These are phyloP conservation scores for Hyalella azteca DNA, from an alignment of 2,888 invertebrate species.

Conservation along the genomic window DNA sequence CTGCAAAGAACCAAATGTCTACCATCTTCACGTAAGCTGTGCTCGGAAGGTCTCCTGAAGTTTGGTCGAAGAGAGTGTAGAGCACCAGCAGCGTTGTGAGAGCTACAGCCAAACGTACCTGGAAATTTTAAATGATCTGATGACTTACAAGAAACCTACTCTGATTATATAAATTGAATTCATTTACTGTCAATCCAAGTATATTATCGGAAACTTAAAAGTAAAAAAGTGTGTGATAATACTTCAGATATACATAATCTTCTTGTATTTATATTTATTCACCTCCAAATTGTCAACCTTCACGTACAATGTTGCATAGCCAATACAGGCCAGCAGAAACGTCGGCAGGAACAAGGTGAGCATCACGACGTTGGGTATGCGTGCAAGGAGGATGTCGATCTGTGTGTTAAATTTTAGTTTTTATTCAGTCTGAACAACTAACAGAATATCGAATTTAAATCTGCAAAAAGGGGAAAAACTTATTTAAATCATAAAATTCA, in stretches of 20 bases:
- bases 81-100: slow-evolving; percentile 48
- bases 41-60: slow-evolving; percentile 38
- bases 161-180: too few relatives aligned
- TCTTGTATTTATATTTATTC: neutral
- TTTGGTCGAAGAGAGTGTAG: slow-evolving; percentile 48
- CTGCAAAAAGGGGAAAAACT: too few relatives aligned
- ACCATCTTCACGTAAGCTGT: slow-evolving; percentile 44
- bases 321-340: slow-evolving; percentile 42
- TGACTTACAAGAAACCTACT: too few relatives aligned
- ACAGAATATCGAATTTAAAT: too few relatives aligned
- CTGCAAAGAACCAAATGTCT: slow-evolving; percentile 48
- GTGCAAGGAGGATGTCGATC: slow-evolving; percentile 40
- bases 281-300: slow-evolving; percentile 40
- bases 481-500: too few relatives aligned
- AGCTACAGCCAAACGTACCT: slow-evolving; percentile 40
- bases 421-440: too few relatives aligned
- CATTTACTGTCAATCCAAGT: too few relatives aligned
- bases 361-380: slow-evolving; percentile 43
- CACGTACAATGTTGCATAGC: slow-evolving; percentile 48
- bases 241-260: too few relatives aligned
- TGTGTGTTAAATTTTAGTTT: too few relatives aligned
- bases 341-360: slow-evolving; percentile 47
- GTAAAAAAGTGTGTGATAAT: too few relatives aligned
- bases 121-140: too few relatives aligned
- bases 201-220: too few relatives aligned